Evolutionary conservation across 2,797 vertebrate species (phyloP).

Genomic region (Enteromius fasciolatus): DNA sequence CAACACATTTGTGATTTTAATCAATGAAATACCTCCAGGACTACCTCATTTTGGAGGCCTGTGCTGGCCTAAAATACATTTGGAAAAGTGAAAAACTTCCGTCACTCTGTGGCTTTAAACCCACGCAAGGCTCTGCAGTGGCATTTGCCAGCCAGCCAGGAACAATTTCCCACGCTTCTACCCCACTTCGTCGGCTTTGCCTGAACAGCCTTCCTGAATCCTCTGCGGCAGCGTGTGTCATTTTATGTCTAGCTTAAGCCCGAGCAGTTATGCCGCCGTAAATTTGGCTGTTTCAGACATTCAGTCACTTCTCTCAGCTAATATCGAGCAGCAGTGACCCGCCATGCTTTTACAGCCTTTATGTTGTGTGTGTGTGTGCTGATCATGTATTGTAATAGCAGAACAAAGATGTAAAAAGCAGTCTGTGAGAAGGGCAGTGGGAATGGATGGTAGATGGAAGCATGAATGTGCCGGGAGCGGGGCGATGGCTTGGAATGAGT

Average conservation of each 20-base stretch:
- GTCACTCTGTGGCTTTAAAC: slow-evolving; percentile 59
- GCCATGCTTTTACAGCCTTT: slow-evolving; percentile 70
- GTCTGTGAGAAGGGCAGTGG: slow-evolving; percentile 51
- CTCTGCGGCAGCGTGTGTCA: slow-evolving; percentile 50
- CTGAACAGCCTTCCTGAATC: slow-evolving; percentile 39
- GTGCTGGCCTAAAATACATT: slow-evolving; percentile 48
- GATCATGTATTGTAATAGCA: slow-evolving; percentile 65
- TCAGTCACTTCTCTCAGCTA: slow-evolving; percentile 64
- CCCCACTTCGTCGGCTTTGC: slow-evolving; percentile 38
- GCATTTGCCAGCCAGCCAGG: slow-evolving; percentile 62
- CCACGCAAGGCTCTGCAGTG: slow-evolving; percentile 59
- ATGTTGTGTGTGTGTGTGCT: slow-evolving; percentile 55
- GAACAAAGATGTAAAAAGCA: slow-evolving; percentile 70
- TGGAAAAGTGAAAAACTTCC: slow-evolving; percentile 60
- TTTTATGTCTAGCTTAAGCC: slow-evolving; percentile 57
- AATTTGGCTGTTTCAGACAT: slow-evolving; percentile 62
- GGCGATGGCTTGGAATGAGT: slow-evolving; percentile 63
- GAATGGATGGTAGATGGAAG: slow-evolving; percentile 50
- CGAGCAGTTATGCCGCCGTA: slow-evolving; percentile 55
- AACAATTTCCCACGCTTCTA: slow-evolving; percentile 70
- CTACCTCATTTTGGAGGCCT: slow-evolving; percentile 59
- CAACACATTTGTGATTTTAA: slow-evolving; percentile 67
- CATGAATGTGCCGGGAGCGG: slow-evolving; percentile 61
- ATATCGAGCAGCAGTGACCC: slow-evolving; percentile 65
- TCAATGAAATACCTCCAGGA: slow-evolving; percentile 56